Conservation (phyloP, 2,797 vertebrate species). For the Sardinella longiceps region DNA sequence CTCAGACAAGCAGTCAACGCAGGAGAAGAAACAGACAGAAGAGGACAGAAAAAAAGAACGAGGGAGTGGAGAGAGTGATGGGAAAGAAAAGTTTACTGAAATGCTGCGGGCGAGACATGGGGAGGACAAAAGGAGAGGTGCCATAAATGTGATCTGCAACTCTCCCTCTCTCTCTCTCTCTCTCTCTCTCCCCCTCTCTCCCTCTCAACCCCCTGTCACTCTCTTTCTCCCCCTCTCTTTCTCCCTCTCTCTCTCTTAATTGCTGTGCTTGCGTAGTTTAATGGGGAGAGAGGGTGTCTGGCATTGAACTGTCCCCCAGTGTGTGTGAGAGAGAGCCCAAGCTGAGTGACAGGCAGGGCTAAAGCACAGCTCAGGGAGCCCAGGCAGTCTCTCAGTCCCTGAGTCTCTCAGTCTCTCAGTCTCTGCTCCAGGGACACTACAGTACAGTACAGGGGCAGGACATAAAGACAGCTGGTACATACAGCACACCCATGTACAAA, state of each 20-base stretch:
- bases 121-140: constrained; percentile 36
- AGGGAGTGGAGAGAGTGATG: constrained; percentile 46
- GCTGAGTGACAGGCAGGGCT: constrained; percentile 33
- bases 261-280: constrained; percentile 47
- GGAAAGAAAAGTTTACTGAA: constrained; percentile 26
- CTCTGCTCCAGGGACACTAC: neutral
- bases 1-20: neutral
- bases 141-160: constrained; percentile 48
- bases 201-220: too few relatives aligned
- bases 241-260: constrained; percentile 41
- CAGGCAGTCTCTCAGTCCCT: too few relatives aligned
- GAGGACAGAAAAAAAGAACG: constrained; percentile 9
- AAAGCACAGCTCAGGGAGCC: constrained; percentile 25
- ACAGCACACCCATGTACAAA: neutral
- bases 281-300: constrained; percentile 45
- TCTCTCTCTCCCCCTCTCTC: constrained; percentile 32
- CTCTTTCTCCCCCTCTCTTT: neutral
- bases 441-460: neutral
- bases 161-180: constrained; percentile 10
- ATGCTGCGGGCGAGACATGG: constrained; percentile 37
- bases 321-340: constrained; percentile 37
- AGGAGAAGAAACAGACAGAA: constrained; percentile 27
- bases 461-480: neutral
- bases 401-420: too few relatives aligned
- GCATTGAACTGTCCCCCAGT: constrained; percentile 43